Percentiles rank a stretch among this genome's conserved stretches.
Conservation (phyloP, 2,797 vertebrate genomes). For the Acipenser oxyrinchus region DNA sequence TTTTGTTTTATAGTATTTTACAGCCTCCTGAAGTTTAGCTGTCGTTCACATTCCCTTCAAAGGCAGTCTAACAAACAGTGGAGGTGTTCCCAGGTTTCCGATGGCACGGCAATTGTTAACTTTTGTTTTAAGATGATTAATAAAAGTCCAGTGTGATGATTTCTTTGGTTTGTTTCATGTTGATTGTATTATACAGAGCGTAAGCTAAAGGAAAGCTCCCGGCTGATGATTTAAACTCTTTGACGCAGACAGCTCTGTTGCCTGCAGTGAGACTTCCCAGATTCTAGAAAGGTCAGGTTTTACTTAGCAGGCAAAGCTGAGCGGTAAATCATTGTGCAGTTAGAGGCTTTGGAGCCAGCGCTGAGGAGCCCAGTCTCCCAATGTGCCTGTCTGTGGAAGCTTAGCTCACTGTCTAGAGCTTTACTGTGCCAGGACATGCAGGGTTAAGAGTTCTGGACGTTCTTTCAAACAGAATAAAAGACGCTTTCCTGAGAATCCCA, state of each 20-base stretch:
- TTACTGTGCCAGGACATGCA: conserved; percentile 49
- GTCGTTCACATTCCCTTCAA: too few relatives aligned
- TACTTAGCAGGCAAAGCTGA: conserved; percentile 60
- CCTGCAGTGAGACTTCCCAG: conserved; percentile 53
- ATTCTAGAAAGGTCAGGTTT: conserved; percentile 61
- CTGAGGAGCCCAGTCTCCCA: conserved; percentile 66
- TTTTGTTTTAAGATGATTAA: too few relatives aligned
- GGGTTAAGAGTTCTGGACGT: conserved; percentile 41
- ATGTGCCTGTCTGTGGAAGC: conserved; percentile 67
- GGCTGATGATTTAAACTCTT: not conserved
- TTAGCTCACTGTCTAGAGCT: conserved; percentile 57
- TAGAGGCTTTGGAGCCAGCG: conserved; percentile 73
- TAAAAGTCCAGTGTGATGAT: too few relatives aligned
- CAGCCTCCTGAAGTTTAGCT: too few relatives aligned
- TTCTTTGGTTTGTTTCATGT: too few relatives aligned
- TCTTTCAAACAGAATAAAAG: not conserved
- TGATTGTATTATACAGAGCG: not conserved
- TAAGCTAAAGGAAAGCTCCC: not conserved
- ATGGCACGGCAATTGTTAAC: too few relatives aligned
- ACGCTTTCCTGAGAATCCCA: too few relatives aligned
- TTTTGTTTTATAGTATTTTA: too few relatives aligned
- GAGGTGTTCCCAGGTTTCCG: too few relatives aligned
- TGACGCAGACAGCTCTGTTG: not conserved
- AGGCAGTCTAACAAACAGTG: too few relatives aligned
- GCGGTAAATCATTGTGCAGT: conserved; percentile 79